Evolutionary conservation across 2,888 invertebrate species (phyloP), one percentile per base, ranked within the genome.

Genomic region (Prosapia bicincta): DNA sequence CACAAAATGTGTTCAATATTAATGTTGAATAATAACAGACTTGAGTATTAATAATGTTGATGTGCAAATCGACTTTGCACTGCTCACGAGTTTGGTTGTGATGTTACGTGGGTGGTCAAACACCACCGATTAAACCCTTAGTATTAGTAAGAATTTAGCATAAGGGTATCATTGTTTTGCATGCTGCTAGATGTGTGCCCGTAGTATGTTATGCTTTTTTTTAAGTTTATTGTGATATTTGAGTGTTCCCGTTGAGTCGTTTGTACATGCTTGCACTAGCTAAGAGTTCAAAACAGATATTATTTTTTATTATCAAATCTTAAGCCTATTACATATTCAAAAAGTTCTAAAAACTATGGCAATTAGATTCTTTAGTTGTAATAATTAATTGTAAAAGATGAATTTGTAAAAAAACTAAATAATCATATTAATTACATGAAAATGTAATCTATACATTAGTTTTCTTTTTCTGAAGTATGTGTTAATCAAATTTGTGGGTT

Each of bases 1-100:
- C 78, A 78, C 77, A 75, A 66, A 76, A 75, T 78, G 78, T 78
- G 78, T 78, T 78, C 77, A 77, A 75, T 66, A 66, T 66, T 70
- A 69, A 66, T 70, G 70, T 70, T 66, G 71, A 28, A 71, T 67
- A 25, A 66, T 70, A 32, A 66, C 28, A 68, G 28, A 26, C 65
- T 74, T 26, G 54, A 69, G 69, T 74, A 69, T 69, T 65, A 68
- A 67, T 69, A 74, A 69, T 70, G 70, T 70, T 32, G 65, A 70
- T 70, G 70, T 74, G 69, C 69, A 70, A 69, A 65, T 69, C 43
- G 54, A 66, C 70, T 38, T 76, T 71, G 69, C 76, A 76, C 76
- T 73, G 76, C 76, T 76, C 76, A 76, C 76, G 76, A 73, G 72
- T 65, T 69, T 72, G 76, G 76, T 76, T 76, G 76, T 76, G 76